These are phyloP conservation scores for Clarias batrachus DNA, from an alignment of 2,113 vertebrate species.

Conservation along the genomic window DNA sequence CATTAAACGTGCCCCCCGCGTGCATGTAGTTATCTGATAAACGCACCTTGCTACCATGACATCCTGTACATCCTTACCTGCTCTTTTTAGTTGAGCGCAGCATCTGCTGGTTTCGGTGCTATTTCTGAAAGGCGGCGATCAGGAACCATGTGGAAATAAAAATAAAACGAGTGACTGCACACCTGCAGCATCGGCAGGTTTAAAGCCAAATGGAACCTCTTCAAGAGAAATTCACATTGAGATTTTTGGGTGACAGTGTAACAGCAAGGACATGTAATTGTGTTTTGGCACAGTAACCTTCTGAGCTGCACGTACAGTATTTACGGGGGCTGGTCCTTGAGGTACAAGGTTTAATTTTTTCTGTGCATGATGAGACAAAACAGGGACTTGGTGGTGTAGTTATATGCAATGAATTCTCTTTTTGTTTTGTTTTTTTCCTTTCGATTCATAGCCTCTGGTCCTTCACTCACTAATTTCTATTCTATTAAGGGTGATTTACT, in stretches of 20 bases:
- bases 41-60: not conserved
- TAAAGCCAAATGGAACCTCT: not conserved
- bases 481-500: not conserved
- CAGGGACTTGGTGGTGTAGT: not conserved
- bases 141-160: not conserved
- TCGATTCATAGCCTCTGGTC: not conserved
- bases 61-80: not conserved
- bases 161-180: not conserved
- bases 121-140: not conserved
- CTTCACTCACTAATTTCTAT: not conserved
- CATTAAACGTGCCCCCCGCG: not conserved
- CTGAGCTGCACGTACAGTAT: not conserved
- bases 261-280: not conserved
- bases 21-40: not conserved
- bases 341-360: not conserved
- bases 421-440: no score
- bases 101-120: constrained; percentile 7
- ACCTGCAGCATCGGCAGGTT: not conserved
- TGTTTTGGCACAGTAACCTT: not conserved
- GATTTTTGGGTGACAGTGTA: not conserved
- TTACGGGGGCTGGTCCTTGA: not conserved
- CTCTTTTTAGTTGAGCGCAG: not conserved
- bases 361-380: not conserved
- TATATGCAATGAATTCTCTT: not conserved
- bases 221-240: not conserved